Base-by-base conservation (phyloP, 1,140 invertebrate species). In the Acromyrmex heyeri region DNA sequence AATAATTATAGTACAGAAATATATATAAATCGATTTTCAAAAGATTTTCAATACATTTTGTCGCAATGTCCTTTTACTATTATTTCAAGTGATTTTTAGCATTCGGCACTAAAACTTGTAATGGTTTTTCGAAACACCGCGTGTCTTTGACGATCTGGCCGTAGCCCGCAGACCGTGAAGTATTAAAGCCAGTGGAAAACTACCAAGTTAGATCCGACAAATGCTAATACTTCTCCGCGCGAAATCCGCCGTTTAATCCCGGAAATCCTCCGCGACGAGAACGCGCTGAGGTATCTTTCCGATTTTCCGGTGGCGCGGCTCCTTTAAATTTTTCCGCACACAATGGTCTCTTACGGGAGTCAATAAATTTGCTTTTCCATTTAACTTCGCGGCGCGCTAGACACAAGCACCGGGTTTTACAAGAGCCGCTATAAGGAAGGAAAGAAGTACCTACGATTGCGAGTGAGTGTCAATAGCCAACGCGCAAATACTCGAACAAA, bases 351-450 rank as follows among this genome's bases (percentile, higher is more conserved):
- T 87, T 67, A 87, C 30, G 79, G 57, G 18, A 83, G 67, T 75
- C 79, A 57, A 83, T 83, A 83, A 73, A 83, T 83, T 83, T 83
- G 44, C 55, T 83, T 83, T 83, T 83, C 79, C 55, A 75, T 75
- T 83, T 83, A 83, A 83, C 69, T 75, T 62, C 14, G 79, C 67
- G 21, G 44, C 69, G 24, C 69, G 3, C 48, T 48, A 73, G 69
- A 83, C 79, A 83, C 38, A 83, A 83, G 72, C 64, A 30, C 38
- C 12, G 55, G 69, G 14, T 50, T 75, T 73, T 50, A 72, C 38
- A n/a, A 3, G 10, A 3, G 34, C n/a, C n/a, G 44, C n/a, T 18
- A 30, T 44, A 34, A 65, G 55, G 55, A 21, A 62, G 14, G 24
- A 27, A 62, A 44, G 21, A 69, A 50, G 65, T 50, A 24, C 21